These are phyloP conservation scores for Phortica magna DNA, from an alignment of 2,888 invertebrate genomes.

Conservation along the genomic window DNA sequence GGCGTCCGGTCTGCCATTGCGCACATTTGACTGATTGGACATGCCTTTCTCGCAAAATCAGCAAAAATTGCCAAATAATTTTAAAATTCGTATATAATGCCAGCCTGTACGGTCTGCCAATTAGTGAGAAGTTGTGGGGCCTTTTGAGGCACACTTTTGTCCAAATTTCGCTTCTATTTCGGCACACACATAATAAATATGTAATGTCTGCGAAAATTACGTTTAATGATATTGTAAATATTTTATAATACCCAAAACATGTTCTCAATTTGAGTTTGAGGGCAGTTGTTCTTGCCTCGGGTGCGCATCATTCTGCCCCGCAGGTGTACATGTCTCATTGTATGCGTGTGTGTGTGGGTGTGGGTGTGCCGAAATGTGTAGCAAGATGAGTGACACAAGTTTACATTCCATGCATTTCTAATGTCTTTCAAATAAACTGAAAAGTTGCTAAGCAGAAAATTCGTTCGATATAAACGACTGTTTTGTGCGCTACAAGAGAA, in stretches of 20 bases:
- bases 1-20: background rate
- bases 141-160: background rate
- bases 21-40: slow-evolving; percentile 23
- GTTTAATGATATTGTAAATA: slow-evolving; percentile 32
- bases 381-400: background rate
- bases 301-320: background rate
- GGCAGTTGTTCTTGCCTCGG: background rate
- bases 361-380: background rate
- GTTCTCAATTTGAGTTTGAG: background rate
- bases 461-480: background rate
- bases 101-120: background rate
- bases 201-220: slow-evolving; percentile 22
- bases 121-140: background rate
- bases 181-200: slow-evolving; percentile 9
- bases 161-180: background rate
- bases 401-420: slow-evolving; percentile 30
- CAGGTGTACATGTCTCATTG: slow-evolving; percentile 1
- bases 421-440: background rate
- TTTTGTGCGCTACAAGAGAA: background rate
- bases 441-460: background rate
- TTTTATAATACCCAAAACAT: slow-evolving; percentile 18
- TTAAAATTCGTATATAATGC: background rate
- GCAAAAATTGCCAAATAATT: slow-evolving; percentile 12
- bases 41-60: background rate
- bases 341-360: background rate